Evolutionary conservation across 2,888 invertebrate genomes (phyloP), one percentile per base, ranked within the genome.

Genomic region (Arrhopalites spinosus): DNA sequence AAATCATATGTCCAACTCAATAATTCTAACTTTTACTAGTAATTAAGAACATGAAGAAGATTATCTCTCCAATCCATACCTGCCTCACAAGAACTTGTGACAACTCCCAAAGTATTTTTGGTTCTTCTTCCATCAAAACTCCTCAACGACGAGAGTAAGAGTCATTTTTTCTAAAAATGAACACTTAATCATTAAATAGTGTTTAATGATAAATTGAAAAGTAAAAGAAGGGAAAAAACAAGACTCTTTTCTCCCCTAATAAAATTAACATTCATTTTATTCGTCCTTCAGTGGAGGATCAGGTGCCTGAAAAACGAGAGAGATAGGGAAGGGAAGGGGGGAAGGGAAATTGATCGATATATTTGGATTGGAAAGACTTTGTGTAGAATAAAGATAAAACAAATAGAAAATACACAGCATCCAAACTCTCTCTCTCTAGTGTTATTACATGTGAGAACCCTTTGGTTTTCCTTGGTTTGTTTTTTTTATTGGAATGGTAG

Each of bases 1-100:
- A 59, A n/a, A 59, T 59, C 59, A 59, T 25, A 59, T n/a, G 50
- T 50, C 50, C 50, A 50, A 50, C 15, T 50, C 36, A 36, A 50
- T n/a, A 50, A 50, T 13, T 61, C 8, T 15, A 61, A 61, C 7
- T 3, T 61, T 5, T 8, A 20, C 3, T 56, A 15, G 2, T 3
- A 8, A 56, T 2, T 20, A 56, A 15, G 7, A 20, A 56, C 56
- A 15, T 56, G 7, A 56, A 20, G 23, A 23, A 56, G 23, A 56
- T 20, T 56, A 56, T 15, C 56, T 23, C 15, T 47, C 47, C n/a
- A n/a, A n/a, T 47, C 3, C 36, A 36, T 11, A 7, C 36, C 3
- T 36, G 36, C 36, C 3, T 36, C 36, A 36, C 56, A n/a, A 8
- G 56, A 56, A 15, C 56, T 5, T 15, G 47, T 56, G 20, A 20